Base-by-base conservation (phyloP, 2,113 vertebrate genomes). In the Psilopsiagon aurifrons region DNA sequence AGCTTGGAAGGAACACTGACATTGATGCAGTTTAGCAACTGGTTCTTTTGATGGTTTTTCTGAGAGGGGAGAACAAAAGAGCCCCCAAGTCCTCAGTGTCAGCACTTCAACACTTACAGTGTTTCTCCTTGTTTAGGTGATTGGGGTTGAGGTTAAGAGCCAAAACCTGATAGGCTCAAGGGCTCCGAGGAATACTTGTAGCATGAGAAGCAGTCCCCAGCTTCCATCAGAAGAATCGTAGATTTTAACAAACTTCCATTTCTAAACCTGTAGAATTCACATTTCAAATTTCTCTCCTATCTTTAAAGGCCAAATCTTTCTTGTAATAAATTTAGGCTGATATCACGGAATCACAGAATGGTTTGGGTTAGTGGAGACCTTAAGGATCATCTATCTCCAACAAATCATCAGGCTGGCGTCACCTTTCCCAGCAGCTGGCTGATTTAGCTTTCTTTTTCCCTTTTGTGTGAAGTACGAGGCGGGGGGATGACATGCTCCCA, bases 401-500 rank as follows among this genome's bases (percentile, higher is more conserved):
- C 4, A 22, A 24, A 24, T n/a, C 57, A 35, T 16, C 57, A 59
- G 57, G 20, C 33, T 59, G 33, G 57, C 20, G 0, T 15, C 33
- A n/a, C 33, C 16, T 63, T 68, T 39, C 68, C 46, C 3, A 60
- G 54, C 13, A 39, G 27, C 5, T 57, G 28, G 24, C 25, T 69
- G 54, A 69, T 70, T 74, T 22, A 13, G 12, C 33, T 24, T 19
- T 16, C 17, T 18, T 7, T 13, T 51, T 51, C 37, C 33, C 37
- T 77, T 62, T 90, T 75, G 44, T 98, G 98, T 76, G 98, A 99
- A 90, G 76, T 98, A 24, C 97, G 97, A 22, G 98, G 98, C 2
- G 96, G 97, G 69, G 98, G 98, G 97, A 98, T 98, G 98, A 98
- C 96, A 16, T 97, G 98, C 86, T 98, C 44, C 54, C 68, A 95